phyloP scores from a whole-genome alignment of 2,797 vertebrate species.

The Tenualosa ilisha region DNA sequence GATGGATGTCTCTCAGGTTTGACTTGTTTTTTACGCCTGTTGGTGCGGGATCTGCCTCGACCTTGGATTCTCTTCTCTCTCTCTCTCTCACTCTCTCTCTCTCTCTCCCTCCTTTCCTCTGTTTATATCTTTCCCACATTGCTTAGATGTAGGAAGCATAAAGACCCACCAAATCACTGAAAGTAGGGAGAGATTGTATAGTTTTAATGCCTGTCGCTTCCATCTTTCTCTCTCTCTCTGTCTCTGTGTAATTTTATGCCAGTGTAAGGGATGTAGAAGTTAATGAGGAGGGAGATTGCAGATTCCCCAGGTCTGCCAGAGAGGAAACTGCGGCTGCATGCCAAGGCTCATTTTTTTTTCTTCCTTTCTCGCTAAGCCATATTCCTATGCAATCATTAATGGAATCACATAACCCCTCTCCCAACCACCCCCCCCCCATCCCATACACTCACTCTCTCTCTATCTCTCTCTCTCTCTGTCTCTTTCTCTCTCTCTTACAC shows the following conservation, averaged over 20 bases:
- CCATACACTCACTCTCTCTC: conserved; percentile 55
- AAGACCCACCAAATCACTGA: background rate
- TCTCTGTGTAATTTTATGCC: background rate
- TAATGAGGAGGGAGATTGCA: conserved; percentile 28
- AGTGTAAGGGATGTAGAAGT: conserved; percentile 23
- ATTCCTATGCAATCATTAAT: conserved; percentile 72
- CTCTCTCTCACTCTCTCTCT: background rate
- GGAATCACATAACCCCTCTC: conserved; percentile 66
- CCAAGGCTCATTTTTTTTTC: conserved; percentile 64
- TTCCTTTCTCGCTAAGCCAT: conserved; percentile 40
- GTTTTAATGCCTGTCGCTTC: background rate
- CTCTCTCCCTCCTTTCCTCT: background rate
- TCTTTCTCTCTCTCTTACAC: too few relatives aligned
- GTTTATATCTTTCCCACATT: background rate
- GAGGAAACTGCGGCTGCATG: conserved; percentile 60
- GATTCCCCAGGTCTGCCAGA: conserved; percentile 56
- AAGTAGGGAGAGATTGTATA: conserved; percentile 2
- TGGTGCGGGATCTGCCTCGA: background rate
- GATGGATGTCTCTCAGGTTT: conserved; percentile 18
- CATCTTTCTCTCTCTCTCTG: background rate
- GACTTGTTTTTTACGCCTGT: background rate
- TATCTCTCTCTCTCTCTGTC: background rate
- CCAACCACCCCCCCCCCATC: conserved; percentile 51
- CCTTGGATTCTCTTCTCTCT: background rate
- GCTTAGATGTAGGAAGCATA: background rate